Percentiles rank a stretch among this genome's conserved stretches.
Conservation (phyloP, 2,113 vertebrate species). For the Neoarius graeffei region DNA sequence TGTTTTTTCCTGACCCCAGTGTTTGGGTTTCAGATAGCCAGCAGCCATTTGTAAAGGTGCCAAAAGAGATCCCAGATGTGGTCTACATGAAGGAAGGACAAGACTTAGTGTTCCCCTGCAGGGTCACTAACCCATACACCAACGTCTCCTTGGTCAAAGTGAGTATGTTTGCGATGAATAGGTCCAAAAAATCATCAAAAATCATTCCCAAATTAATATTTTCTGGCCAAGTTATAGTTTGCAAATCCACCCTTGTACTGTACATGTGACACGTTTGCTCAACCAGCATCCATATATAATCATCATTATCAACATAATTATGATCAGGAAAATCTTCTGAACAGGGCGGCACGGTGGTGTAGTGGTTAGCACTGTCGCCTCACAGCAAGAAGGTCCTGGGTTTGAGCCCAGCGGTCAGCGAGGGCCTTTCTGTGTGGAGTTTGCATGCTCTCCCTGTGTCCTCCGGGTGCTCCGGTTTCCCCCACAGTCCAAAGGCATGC, state of each 20-base stretch:
- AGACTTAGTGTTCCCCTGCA: conserved; percentile 86
- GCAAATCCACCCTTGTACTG: not conserved
- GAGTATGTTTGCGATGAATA: conserved; percentile 45
- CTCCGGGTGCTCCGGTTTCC: too few species aligned
- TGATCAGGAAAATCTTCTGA: conserved; percentile 6
- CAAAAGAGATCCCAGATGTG: conserved; percentile 74
- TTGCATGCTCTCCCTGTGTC: too few species aligned
- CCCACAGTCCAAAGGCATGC: too few species aligned
- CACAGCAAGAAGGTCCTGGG: too few species aligned
- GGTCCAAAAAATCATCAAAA: not conserved
- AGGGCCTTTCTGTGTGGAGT: too few species aligned
- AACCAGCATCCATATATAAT: not conserved
- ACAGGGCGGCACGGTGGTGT: not conserved
- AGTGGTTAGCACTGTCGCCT: too few species aligned
- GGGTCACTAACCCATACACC: conserved; percentile 84
- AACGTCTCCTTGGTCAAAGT: conserved; percentile 80
- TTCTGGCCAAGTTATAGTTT: not conserved
- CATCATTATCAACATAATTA: not conserved
- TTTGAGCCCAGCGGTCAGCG: too few species aligned
- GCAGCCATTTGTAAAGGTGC: conserved; percentile 84
- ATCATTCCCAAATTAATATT: not conserved
- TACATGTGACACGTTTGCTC: not conserved
- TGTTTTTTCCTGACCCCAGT: conserved; percentile 66
- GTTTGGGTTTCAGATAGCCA: conserved; percentile 82
- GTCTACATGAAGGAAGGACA: conserved; percentile 80